Evolutionary conservation across 2,113 vertebrate species (phyloP).

Genomic region (Actenoides lindsayi): DNA sequence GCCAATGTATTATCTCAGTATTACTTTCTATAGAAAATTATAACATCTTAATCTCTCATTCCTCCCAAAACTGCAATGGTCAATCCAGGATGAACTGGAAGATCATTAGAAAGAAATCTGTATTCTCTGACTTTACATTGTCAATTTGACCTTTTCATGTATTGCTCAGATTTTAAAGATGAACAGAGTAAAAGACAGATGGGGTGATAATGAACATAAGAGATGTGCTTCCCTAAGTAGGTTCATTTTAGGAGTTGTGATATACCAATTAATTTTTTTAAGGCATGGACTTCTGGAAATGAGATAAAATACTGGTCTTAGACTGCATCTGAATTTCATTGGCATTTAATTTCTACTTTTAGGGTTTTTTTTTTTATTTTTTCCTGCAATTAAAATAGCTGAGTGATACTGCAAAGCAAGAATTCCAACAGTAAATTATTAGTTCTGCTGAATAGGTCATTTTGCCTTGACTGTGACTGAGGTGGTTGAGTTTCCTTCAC

Average conservation of each 20-base stretch:
- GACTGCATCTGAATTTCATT: conserved; percentile 18
- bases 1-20: background rate
- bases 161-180: conserved; percentile 21
- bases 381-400: background rate
- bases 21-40: background rate
- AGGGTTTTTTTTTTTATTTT: background rate
- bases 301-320: conserved; percentile 23
- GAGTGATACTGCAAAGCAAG: background rate
- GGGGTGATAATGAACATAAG: conserved; percentile 25
- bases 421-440: background rate
- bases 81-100: background rate
- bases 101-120: background rate
- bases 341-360: conserved; percentile 36
- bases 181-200: conserved; percentile 41
- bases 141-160: conserved; percentile 33
- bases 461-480: background rate
- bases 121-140: conserved; percentile 8
- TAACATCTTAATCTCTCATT: background rate
- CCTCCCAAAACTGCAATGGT: background rate
- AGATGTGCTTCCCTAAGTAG: background rate
- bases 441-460: background rate
- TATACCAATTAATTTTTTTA: conserved; percentile 52
- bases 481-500: background rate
- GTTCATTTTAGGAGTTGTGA: conserved; percentile 36
- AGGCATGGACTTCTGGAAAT: conserved; percentile 13